phyloP scores from a whole-genome alignment of 2,113 vertebrate species.

The Vanacampus margaritifer region DNA sequence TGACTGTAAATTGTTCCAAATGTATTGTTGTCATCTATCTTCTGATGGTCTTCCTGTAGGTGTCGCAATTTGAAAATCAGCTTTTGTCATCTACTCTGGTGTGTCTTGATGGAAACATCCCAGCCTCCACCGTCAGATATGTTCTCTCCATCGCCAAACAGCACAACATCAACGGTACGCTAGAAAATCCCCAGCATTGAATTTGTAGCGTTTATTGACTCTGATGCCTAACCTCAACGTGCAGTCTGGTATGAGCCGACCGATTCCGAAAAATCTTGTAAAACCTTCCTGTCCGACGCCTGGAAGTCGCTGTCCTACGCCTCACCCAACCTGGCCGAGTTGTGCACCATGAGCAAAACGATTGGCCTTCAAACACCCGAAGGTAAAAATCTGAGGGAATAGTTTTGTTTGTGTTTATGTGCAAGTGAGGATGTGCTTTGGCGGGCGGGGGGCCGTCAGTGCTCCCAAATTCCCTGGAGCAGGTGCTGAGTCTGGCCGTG shows the following conservation, averaged over 20 bases:
- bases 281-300: conserved; percentile 84
- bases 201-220: conserved; percentile 1
- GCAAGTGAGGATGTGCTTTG: background rate
- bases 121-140: conserved; percentile 80
- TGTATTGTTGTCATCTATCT: background rate
- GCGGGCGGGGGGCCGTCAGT: conserved; percentile 53
- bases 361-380: conserved; percentile 75
- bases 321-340: conserved; percentile 83
- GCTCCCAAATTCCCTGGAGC: conserved; percentile 66
- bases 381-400: conserved; percentile 62
- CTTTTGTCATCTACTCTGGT: conserved; percentile 75
- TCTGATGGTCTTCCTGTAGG: conserved; percentile 61
- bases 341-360: conserved; percentile 79
- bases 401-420: background rate
- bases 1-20: no score
- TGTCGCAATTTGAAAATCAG: conserved; percentile 78
- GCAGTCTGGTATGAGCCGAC: conserved; percentile 90
- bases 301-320: conserved; percentile 82
- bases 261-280: conserved; percentile 80
- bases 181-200: background rate
- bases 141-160: conserved; percentile 79
- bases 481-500: conserved; percentile 67
- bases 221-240: conserved; percentile 10
- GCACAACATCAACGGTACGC: conserved; percentile 75
- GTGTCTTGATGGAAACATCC: conserved; percentile 86